A percentile compares a stretch with the other conserved stretches of the same genome.
These are phyloP conservation scores for Tinamus guttatus DNA, from an alignment of 2,113 vertebrate species.

Conservation along the genomic window DNA sequence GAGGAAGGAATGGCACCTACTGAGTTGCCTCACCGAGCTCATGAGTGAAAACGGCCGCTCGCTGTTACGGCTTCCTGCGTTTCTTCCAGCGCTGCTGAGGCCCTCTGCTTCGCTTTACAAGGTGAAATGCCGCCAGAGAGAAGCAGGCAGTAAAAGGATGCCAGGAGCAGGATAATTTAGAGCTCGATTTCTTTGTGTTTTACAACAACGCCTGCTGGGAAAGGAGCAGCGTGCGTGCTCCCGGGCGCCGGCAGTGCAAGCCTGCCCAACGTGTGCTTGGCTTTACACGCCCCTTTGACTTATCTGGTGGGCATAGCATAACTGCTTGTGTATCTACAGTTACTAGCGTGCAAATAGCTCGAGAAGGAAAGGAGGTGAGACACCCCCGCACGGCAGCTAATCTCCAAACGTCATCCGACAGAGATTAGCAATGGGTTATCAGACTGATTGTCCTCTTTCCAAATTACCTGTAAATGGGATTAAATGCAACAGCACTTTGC, in stretches of 20 bases:
- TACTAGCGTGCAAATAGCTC: neutral
- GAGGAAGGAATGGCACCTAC: neutral
- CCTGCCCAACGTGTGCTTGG: too few species aligned
- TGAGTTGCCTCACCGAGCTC: neutral
- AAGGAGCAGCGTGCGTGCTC: neutral
- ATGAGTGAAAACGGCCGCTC: fast-evolving
- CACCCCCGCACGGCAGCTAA: neutral
- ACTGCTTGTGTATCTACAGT: fast-evolving
- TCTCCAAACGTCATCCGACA: neutral
- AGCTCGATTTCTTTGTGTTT: neutral
- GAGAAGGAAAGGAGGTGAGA: neutral
- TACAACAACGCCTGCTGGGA: neutral
- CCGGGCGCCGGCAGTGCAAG: neutral
- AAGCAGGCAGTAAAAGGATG: neutral
- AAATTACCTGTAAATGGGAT: neutral
- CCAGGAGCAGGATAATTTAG: neutral
- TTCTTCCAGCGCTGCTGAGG: fast-evolving
- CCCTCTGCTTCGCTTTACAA: neutral
- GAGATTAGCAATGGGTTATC: neutral
- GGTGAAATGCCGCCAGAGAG: neutral
- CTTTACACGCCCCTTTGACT: neutral
- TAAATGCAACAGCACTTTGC: neutral
- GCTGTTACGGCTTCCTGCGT: neutral
- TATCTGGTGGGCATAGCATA: neutral
- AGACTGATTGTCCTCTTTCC: neutral